phyloP scores from a whole-genome alignment of 1,140 invertebrate species.

The Aporrectodea caliginosa region DNA sequence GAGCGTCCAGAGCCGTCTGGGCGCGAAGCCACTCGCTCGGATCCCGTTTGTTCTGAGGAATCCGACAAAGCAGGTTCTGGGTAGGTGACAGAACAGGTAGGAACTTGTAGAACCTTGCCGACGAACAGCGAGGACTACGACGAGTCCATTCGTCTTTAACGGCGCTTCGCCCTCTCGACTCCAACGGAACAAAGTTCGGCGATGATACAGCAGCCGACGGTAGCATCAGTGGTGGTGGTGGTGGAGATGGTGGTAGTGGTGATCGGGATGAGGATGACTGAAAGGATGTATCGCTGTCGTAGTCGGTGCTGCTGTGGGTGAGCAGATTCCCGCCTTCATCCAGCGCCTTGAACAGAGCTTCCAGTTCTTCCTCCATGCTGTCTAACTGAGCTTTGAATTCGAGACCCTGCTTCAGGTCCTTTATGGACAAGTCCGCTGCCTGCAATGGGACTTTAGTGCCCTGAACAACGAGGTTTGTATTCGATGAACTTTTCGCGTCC shows the following conservation, averaged over 20 bases:
- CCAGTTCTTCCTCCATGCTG: not conserved
- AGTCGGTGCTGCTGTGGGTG: not conserved
- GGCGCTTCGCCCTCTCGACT: not conserved
- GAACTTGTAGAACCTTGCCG: not conserved
- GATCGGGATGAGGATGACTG: not conserved
- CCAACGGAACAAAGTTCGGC: no score
- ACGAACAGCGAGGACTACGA: not conserved
- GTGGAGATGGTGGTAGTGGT: not conserved
- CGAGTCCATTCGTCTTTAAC: not conserved
- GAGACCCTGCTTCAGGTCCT: no score
- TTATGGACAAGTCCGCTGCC: no score
- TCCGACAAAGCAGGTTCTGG: not conserved
- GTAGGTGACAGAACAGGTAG: not conserved
- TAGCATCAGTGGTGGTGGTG: no score
- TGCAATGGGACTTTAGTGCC: no score
- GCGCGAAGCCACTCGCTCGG: not conserved
- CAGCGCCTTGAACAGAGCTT: not conserved
- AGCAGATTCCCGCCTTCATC: not conserved
- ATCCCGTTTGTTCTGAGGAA: not conserved
- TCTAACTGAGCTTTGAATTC: no score
- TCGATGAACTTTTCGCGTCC: no score
- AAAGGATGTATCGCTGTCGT: not conserved
- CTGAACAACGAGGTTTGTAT: no score
- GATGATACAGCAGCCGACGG: no score
- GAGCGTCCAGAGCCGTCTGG: not conserved